Evolutionary conservation across 35 echinoderm and acorn worm species (phyloP).

Genomic region (Ptychodera flava): DNA sequence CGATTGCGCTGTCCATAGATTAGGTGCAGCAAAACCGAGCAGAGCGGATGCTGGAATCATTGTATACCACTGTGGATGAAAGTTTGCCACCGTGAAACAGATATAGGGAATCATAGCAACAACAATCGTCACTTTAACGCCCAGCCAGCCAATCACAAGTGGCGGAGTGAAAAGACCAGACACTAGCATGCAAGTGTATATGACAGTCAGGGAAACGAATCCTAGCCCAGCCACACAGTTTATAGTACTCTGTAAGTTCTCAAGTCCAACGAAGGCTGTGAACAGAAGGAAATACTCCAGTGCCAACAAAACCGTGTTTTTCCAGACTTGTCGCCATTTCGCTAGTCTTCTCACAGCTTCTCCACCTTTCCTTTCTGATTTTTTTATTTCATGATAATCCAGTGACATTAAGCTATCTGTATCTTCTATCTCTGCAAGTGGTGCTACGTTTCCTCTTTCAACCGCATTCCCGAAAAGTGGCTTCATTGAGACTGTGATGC

Average conservation of each 20-base stretch:
- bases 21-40: constrained; percentile 72
- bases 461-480: no score
- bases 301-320: not conserved
- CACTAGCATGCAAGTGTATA: not conserved
- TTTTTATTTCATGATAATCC: no score
- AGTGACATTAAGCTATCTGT: no score
- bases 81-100: constrained; percentile 71
- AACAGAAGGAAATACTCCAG: not conserved
- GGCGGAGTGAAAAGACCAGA: not conserved
- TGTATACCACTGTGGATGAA: constrained; percentile 73
- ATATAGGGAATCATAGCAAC: constrained; percentile 13
- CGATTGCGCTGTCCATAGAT: constrained; percentile 82
- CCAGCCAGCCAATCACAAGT: not conserved
- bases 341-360: no score
- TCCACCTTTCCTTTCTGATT: no score
- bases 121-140: not conserved
- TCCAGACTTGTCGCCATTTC: not conserved
- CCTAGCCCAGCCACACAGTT: not conserved
- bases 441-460: no score
- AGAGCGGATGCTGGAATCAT: constrained; percentile 87
- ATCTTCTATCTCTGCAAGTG: no score
- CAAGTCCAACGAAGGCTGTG: not conserved
- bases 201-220: not conserved
- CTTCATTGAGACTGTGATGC: no score
- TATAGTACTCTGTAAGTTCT: not conserved